phyloP scores from a whole-genome alignment of 2,797 vertebrate species.

The Ptychobarbus kaznakovi region DNA sequence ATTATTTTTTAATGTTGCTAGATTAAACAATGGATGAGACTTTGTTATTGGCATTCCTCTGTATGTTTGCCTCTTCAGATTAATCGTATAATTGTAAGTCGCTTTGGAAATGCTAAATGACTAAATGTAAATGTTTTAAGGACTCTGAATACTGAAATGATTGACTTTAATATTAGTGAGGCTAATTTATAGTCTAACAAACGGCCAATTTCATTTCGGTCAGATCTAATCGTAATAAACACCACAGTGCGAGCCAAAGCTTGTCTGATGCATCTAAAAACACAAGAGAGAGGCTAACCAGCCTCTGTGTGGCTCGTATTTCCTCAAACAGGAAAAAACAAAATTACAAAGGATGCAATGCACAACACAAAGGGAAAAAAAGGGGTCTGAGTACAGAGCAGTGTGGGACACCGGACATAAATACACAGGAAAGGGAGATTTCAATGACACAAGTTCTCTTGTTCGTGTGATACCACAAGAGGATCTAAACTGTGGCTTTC shows the following conservation, averaged over 20 bases:
- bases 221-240: background rate
- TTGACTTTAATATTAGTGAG: background rate
- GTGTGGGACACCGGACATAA: slow-evolving; percentile 34
- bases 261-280: background rate
- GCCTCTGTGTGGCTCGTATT: slow-evolving; percentile 38
- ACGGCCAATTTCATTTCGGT: background rate
- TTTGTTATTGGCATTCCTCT: no score
- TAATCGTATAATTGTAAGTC: no score
- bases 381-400: slow-evolving; percentile 37
- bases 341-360: slow-evolving; percentile 49
- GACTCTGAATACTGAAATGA: background rate
- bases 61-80: no score
- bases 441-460: slow-evolving; percentile 51
- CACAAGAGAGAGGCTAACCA: background rate
- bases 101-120: no score
- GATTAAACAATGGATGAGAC: no score
- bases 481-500: slow-evolving; percentile 35
- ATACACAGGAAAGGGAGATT: slow-evolving; percentile 49
- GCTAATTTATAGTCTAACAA: background rate
- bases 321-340: slow-evolving; percentile 57
- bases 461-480: slow-evolving; percentile 23
- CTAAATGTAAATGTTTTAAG: no score
- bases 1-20: background rate
- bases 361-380: slow-evolving; percentile 43
- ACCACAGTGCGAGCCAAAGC: background rate